Conservation (phyloP, 2,888 invertebrate species). For the Torymus texanus region DNA sequence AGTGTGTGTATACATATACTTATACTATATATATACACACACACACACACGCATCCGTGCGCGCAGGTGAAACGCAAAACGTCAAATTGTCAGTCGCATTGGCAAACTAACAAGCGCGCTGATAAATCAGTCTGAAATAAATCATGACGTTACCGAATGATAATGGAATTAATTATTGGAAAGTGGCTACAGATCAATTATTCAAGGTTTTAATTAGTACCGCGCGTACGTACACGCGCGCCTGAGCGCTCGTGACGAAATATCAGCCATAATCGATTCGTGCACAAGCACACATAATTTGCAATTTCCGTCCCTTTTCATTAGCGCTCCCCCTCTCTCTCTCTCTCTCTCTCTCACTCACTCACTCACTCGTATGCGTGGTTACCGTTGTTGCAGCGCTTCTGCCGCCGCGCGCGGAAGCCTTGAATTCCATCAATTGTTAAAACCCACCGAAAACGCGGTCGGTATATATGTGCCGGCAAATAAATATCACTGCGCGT, state of each 20-base stretch:
- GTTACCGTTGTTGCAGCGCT: too few species aligned
- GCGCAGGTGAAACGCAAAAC: neutral
- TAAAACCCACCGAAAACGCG: neutral
- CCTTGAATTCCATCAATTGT: conserved; percentile 20
- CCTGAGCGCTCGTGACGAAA: conserved; percentile 29
- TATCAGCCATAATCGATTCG: conserved; percentile 51
- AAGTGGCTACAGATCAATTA: conserved; percentile 63
- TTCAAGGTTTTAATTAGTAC: conserved; percentile 65
- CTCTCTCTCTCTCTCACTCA: neutral
- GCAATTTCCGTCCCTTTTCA: conserved; percentile 42
- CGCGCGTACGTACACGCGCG: neutral
- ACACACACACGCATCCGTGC: too few species aligned
- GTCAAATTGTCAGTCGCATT: conserved; percentile 10
- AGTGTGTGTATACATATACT: too few species aligned
- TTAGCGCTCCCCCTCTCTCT: neutral
- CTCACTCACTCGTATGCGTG: neutral
- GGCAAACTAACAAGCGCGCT: conserved; percentile 30
- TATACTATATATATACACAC: neutral
- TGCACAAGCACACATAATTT: conserved; percentile 35
- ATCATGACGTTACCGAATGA: conserved; percentile 61
- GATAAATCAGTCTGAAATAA: conserved; percentile 55
- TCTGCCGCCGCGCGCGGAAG: conserved; percentile 9
- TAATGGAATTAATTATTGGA: conserved; percentile 66
- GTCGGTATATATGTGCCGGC: neutral
- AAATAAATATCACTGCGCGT: neutral